Evolutionary conservation across 2,113 vertebrate genomes (phyloP).

Genomic region (Salvelinus alpinus): DNA sequence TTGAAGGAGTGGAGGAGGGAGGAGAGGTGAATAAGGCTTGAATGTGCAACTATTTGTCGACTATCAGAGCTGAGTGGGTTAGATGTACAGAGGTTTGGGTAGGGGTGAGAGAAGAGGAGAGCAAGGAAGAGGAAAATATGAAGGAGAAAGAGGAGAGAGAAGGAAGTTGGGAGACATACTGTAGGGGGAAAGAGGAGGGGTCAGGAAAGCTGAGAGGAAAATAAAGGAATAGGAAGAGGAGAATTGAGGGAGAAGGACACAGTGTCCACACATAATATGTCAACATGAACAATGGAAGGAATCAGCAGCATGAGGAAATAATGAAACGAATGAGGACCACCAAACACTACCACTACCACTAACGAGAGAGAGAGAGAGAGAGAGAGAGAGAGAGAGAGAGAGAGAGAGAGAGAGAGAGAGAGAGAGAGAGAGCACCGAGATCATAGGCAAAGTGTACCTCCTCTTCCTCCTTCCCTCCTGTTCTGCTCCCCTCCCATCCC

Average conservation of each 20-base stretch:
- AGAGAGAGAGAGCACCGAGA: constrained; percentile 14
- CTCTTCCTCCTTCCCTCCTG: constrained; percentile 80
- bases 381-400: constrained; percentile 33
- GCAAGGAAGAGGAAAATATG: neutral
- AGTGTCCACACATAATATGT: constrained; percentile 39
- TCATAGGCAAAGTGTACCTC: constrained; percentile 25
- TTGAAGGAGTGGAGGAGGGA: constrained; percentile 32
- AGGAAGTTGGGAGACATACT: neutral
- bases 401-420: constrained; percentile 48
- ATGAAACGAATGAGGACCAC: constrained; percentile 49
- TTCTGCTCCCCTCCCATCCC: constrained; percentile 9
- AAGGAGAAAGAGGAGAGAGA: neutral
- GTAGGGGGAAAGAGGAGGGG: neutral
- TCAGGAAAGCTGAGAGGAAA: constrained; percentile 4
- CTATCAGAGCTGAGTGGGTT: constrained; percentile 79
- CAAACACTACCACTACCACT: constrained; percentile 27
- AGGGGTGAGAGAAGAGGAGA: neutral
- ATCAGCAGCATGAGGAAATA: constrained; percentile 45
- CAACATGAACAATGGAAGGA: constrained; percentile 61
- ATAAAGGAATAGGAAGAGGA: neutral
- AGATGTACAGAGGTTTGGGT: constrained; percentile 27
- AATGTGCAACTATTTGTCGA: constrained; percentile 84
- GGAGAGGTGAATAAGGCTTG: constrained; percentile 33
- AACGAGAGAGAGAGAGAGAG: constrained; percentile 22
- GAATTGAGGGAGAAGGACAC: constrained; percentile 13